Evolutionary conservation across 2,888 invertebrate genomes (phyloP).

Genomic region (Coleophora flavipennella): DNA sequence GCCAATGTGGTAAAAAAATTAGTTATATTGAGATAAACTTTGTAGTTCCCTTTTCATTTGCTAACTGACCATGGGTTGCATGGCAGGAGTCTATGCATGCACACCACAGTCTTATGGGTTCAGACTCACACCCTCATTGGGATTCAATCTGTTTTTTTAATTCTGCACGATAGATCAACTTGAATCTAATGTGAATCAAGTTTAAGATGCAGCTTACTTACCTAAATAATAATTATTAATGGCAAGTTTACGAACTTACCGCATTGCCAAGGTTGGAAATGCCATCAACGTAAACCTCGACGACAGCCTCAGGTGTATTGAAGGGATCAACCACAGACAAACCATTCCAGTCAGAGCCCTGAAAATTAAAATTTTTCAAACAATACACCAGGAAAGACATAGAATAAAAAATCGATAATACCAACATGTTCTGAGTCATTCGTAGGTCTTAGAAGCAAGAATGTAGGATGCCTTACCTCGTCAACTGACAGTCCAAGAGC

Average conservation of each 20-base stretch:
- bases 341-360: conserved; percentile 80
- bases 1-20: too few species aligned
- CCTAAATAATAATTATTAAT: too few species aligned
- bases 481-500: conserved; percentile 81
- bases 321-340: conserved; percentile 80
- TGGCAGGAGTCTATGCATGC: too few species aligned
- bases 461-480: conserved; percentile 55
- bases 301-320: conserved; percentile 79
- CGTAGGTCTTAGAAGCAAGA: not conserved
- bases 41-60: too few species aligned
- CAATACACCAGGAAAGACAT: not conserved
- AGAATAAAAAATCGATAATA: not conserved
- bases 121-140: too few species aligned
- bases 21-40: too few species aligned
- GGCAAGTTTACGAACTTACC: conserved; percentile 34
- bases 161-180: too few species aligned
- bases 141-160: too few species aligned
- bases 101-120: too few species aligned
- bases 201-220: too few species aligned
- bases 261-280: conserved; percentile 64
- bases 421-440: not conserved
- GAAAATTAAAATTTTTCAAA: conserved; percentile 1
- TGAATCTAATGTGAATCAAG: too few species aligned
- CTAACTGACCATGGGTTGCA: too few species aligned
- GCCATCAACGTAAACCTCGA: conserved; percentile 81